Conservation (phyloP, 2,113 vertebrate species). For the Riparia riparia region DNA sequence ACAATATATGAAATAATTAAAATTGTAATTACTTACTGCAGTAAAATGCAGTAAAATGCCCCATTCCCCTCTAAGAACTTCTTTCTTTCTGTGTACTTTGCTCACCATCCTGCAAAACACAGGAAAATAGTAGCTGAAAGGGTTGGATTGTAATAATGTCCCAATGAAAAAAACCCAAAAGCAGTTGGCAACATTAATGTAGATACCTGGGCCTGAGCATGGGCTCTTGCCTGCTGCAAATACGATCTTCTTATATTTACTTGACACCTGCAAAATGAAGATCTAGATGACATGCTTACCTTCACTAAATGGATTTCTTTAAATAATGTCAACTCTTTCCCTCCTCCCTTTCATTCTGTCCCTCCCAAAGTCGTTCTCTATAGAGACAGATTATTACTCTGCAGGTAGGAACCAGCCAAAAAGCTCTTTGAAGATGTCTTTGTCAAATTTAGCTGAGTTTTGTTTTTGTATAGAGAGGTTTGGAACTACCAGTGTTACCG, state of each 20-base stretch:
- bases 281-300: background rate
- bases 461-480: background rate
- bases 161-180: background rate
- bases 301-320: conserved; percentile 30
- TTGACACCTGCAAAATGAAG: conserved; percentile 14
- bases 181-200: background rate
- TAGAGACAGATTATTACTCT: background rate
- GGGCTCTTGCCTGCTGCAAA: background rate
- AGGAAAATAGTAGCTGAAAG: background rate
- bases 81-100: background rate
- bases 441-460: background rate
- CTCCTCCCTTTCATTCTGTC: background rate
- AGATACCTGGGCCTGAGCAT: background rate
- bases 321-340: background rate
- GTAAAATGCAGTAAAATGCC: background rate
- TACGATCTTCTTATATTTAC: background rate
- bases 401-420: background rate
- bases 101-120: background rate
- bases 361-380: background rate
- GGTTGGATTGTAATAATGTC: background rate
- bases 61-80: background rate
- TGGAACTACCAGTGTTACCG: background rate
- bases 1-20: background rate
- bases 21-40: background rate
- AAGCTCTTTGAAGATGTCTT: background rate